phyloP scores from a whole-genome alignment of 1,140 invertebrate species.

The Microplitis demolitor region DNA sequence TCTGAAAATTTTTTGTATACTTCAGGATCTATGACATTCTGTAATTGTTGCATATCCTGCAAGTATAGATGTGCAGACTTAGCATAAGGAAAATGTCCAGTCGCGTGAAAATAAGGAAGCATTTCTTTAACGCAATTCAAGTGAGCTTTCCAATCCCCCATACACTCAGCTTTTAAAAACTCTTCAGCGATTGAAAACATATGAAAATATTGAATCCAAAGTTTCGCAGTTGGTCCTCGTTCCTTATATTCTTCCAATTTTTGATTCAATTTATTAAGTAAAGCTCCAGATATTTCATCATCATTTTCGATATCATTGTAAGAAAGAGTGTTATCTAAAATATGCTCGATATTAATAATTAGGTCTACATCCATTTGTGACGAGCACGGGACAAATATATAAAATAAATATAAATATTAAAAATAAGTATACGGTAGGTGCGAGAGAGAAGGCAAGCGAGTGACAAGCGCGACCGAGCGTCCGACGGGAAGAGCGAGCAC shows the following conservation, averaged over 20 bases:
- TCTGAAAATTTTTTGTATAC: neutral
- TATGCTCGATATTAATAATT: constrained; percentile 25
- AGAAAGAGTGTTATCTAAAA: neutral
- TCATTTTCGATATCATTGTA: neutral
- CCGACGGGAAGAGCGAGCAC: no score
- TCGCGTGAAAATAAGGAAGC: constrained; percentile 48
- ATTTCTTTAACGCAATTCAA: constrained; percentile 41
- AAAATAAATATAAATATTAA: no score
- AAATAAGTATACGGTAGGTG: no score
- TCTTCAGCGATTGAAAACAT: constrained; percentile 35
- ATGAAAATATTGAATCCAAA: constrained; percentile 48
- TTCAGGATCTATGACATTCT: constrained; percentile 34
- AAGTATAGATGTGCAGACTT: constrained; percentile 58
- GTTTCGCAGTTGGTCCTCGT: constrained; percentile 29
- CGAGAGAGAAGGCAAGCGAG: no score
- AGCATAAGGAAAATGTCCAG: constrained; percentile 44
- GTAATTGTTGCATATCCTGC: constrained; percentile 51
- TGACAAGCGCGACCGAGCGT: no score
- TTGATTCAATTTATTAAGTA: constrained; percentile 24
- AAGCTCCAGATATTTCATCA: neutral
- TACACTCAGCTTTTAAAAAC: constrained; percentile 47
- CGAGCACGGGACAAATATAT: no score
- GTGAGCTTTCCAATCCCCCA: constrained; percentile 47
- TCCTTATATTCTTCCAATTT: neutral
- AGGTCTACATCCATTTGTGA: constrained; percentile 14